Evolutionary conservation across 2,113 vertebrate species (phyloP), one percentile per base, ranked within the genome.

Genomic region (Isurus oxyrinchus): DNA sequence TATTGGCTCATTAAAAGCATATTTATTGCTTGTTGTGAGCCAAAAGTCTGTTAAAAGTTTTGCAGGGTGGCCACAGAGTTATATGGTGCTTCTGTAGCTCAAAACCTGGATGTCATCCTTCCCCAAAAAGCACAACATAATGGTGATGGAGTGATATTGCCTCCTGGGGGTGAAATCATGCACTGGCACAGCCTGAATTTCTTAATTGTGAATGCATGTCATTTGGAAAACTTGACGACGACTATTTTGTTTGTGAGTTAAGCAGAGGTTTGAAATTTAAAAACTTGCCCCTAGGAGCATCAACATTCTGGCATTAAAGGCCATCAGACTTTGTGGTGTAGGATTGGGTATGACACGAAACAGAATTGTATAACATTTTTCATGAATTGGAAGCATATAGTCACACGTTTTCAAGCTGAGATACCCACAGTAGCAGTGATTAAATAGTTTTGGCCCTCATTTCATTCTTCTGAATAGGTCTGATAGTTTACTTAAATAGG

Each of bases 361-460:
- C 63, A 16, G 66, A 94, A 66, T 40, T 94, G 31, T 13, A 40
- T n/a, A n/a, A 94, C 14, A 61, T 23, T 21, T 40, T 40, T 63
- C 19, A 94, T 63, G 57, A 63, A 94, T 40, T 94, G 35, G 35
- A n/a, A 63, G 35, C 63, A 61, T 27, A 66, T 63, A 40, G 19
- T 63, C 91, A 94, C 91, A 66, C 63, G 40, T 94, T 61, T 94
- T 94, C 61, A 63, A 94, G 61, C 66, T 94, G 57, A 94, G 35
- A 61, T 44, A 35, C 40, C 66, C 59, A 14, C 91, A 94, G 40
- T 16, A 31, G 59, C 57, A 63, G 94, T 69, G 63, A 69, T 95
- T 69, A 94, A 69, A 95, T 6, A 3, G 61, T 49, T 49, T 72
- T 25, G 2, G 40, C 10, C 66, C 44, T 13, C 63, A 69, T 31